Conservation (phyloP, 1,140 invertebrate genomes). For the Neelides sp. region DNA sequence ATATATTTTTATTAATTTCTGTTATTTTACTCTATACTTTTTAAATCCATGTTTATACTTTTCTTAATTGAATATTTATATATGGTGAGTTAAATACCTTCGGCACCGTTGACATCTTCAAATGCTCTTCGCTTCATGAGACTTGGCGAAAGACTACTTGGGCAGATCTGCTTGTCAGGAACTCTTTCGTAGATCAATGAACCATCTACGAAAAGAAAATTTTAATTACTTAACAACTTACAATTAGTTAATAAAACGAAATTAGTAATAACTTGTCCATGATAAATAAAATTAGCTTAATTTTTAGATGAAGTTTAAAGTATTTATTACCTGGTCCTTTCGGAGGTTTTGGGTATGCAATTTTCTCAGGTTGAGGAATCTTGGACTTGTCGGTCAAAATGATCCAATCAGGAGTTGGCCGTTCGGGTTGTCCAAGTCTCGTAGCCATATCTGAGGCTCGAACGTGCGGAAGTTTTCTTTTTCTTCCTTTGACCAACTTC, state of each 20-base stretch:
- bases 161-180: conserved; percentile 48
- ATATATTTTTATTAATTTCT: conserved; percentile 19
- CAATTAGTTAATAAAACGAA: not conserved
- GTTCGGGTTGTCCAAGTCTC: conserved; percentile 50
- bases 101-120: conserved; percentile 77
- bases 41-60: not conserved
- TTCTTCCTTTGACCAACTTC: conserved; percentile 35
- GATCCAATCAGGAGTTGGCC: conserved; percentile 64
- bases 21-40: not conserved
- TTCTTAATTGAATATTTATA: conserved; percentile 35
- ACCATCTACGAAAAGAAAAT: conserved; percentile 54
- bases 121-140: conserved; percentile 62
- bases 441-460: conserved; percentile 48
- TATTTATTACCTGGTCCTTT: conserved; percentile 52
- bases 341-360: conserved; percentile 75
- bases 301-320: not conserved
- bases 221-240: not conserved
- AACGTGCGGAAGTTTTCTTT: conserved; percentile 22
- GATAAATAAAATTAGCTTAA: conserved; percentile 4
- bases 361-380: conserved; percentile 60
- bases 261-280: not conserved
- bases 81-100: conserved; percentile 45
- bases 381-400: conserved; percentile 61
- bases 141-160: conserved; percentile 42
- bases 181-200: conserved; percentile 70